phyloP scores from a whole-genome alignment of 2,113 vertebrate genomes.

The Amblyornis subalaris region DNA sequence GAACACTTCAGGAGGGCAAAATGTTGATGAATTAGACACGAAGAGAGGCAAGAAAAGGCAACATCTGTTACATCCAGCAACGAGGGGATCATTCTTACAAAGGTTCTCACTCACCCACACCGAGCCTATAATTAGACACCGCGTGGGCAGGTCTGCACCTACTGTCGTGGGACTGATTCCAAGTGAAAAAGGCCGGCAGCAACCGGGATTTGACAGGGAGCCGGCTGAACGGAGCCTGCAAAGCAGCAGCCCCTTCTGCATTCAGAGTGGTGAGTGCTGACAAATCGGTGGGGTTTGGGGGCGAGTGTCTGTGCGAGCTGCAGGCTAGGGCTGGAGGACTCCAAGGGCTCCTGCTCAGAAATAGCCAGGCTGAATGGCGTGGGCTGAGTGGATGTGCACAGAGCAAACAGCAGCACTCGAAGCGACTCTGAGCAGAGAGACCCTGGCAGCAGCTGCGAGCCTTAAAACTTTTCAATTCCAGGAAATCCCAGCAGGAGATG shows the following conservation, averaged over 20 bases:
- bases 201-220: not conserved
- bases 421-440: not conserved
- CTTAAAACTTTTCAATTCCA: not conserved
- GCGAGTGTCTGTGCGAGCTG: not conserved
- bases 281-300: not conserved
- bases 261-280: constrained; percentile 31
- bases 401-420: not conserved
- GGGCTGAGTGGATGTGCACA: not conserved
- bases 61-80: not conserved
- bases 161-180: not conserved
- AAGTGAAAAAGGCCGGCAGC: constrained; percentile 4
- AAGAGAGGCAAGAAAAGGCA: not conserved
- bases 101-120: constrained; percentile 30
- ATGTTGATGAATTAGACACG: not conserved
- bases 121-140: constrained; percentile 20
- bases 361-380: accelerated
- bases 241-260: not conserved
- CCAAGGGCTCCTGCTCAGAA: not conserved
- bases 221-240: not conserved
- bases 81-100: not conserved
- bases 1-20: not conserved
- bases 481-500: not conserved
- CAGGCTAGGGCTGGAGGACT: not conserved
- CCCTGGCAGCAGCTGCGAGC: not conserved
- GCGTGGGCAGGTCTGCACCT: constrained; percentile 45